These are phyloP conservation scores for Gyrodactylus salaris DNA, from an alignment of 1,140 invertebrate genomes.

Conservation along the genomic window DNA sequence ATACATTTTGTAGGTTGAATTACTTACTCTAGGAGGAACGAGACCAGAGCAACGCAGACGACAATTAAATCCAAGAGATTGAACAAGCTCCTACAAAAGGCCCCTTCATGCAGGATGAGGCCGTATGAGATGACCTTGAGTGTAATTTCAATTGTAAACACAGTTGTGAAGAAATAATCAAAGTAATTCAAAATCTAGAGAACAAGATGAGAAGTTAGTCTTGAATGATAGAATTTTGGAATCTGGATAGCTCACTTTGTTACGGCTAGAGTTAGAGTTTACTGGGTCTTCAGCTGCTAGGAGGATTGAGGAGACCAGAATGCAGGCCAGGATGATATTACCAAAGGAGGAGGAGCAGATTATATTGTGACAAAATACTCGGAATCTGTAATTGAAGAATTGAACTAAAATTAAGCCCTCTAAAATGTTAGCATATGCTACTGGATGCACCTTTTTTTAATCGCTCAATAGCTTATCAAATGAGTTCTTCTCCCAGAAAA, in stretches of 20 bases:
- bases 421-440: background rate
- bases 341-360: slow-evolving; percentile 83
- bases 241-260: slow-evolving; percentile 27
- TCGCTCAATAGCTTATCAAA: no score
- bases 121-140: slow-evolving; percentile 59
- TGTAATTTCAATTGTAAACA: slow-evolving; percentile 89
- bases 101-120: slow-evolving; percentile 62
- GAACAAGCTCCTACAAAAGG: slow-evolving; percentile 58
- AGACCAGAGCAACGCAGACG: slow-evolving; percentile 67
- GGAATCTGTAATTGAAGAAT: no score
- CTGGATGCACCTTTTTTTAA: no score
- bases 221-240: background rate
- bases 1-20: background rate
- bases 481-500: no score
- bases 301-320: slow-evolving; percentile 66
- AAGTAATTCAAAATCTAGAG: slow-evolving; percentile 47
- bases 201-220: background rate
- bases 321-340: slow-evolving; percentile 85
- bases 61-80: slow-evolving; percentile 78
- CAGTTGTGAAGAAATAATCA: slow-evolving; percentile 88
- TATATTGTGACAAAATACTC: slow-evolving; percentile 35
- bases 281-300: slow-evolving; percentile 88
- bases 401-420: no score
- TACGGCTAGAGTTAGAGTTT: slow-evolving; percentile 35
- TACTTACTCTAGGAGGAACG: slow-evolving; percentile 45